Evolutionary conservation across 2,888 invertebrate species (phyloP), one percentile per base, ranked within the genome.

Genomic region (Lithophane semibrunnea): DNA sequence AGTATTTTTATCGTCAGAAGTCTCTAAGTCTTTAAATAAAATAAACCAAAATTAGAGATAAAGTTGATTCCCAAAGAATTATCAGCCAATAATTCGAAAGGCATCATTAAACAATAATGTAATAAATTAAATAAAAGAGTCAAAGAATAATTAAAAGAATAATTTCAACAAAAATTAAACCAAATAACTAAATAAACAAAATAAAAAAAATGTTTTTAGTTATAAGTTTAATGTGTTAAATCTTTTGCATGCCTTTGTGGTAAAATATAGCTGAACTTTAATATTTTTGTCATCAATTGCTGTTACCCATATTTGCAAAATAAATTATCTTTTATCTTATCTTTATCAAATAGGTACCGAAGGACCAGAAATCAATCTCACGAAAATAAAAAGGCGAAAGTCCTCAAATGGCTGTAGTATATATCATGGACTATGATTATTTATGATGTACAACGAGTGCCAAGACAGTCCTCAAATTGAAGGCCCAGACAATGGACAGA

Each of bases 61-160:
- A 75, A 79, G 4, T 16, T 24, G 80, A 92, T 89, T 86, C 90
- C 80, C 89, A 88, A 85, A 82, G 91, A 93, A 93, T 91, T 91
- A 92, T 89, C 92, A 94, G 94, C 94, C 94, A 93, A 90, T 88
- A 92, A 91, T 91, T 92, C 90, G 89, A 88, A 85, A 88, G 76
- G 88, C 58, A 92, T 89, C 85, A n/a, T 49, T 21, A 61, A 80
- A 54, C 44, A 77, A 68, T 5, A 78, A 12, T 1, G 10, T 21
- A 24, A 64, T 10, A 65, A 64, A 47, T n/a, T 9, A 64, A 52
- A 18, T 3, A 44, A 42, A 13, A 66, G 54, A 0, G 9, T 42
- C 52, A 56, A 58, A 58, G 12, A 58, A 58, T 37, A 37, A 37
- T 4, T 37, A 2, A 4, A 5, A 58, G 12, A 58, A 58, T 37